phyloP scores from a whole-genome alignment of 2,888 invertebrate genomes.

The Clivina fossor region DNA sequence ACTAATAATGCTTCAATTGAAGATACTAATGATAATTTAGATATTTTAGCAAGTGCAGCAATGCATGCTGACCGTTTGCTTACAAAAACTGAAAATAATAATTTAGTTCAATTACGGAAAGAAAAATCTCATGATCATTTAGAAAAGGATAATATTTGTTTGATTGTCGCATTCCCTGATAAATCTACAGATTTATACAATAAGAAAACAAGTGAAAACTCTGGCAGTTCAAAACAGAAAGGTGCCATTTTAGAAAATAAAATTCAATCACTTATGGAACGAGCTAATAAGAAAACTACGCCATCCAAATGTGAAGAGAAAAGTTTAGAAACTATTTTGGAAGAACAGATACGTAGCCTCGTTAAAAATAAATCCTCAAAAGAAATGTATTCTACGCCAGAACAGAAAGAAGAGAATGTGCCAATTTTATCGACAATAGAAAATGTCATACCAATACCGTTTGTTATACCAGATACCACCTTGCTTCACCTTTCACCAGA shows the following conservation, averaged over 20 bases:
- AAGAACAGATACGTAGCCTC: not conserved
- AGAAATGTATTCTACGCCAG: not conserved
- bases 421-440: not conserved
- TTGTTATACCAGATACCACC: constrained; percentile 25
- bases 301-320: not conserved
- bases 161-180: constrained; percentile 15
- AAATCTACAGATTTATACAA: constrained; percentile 1
- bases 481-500: constrained; percentile 19
- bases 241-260: constrained; percentile 18
- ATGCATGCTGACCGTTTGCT: constrained; percentile 11
- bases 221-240: constrained; percentile 5
- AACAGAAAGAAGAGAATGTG: not conserved
- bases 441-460: too few species aligned
- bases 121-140: not conserved
- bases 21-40: constrained; percentile 18
- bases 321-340: constrained; percentile 16
- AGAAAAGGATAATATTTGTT: constrained; percentile 11
- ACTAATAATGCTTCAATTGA: constrained; percentile 7
- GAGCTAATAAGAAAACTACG: constrained; percentile 4
- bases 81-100: constrained; percentile 19
- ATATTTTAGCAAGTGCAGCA: constrained; percentile 16
- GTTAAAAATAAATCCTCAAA: too few species aligned
- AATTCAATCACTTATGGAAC: constrained; percentile 21
- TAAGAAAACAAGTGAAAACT: not conserved
- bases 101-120: not conserved